Evolutionary conservation across 2,113 vertebrate species (phyloP).

Genomic region (Albula goreensis): DNA sequence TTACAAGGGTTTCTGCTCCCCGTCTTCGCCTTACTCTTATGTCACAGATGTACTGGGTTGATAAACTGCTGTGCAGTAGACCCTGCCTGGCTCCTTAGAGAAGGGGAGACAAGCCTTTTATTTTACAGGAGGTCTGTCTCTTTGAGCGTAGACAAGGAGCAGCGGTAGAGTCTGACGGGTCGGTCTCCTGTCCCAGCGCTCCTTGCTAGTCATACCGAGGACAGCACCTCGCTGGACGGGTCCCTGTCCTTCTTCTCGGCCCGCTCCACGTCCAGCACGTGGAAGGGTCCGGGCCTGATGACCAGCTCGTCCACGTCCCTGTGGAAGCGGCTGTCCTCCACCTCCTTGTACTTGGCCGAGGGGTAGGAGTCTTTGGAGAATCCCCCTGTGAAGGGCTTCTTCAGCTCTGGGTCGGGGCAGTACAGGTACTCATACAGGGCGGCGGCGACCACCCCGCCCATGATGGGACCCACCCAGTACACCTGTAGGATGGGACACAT

Average conservation of each 20-base stretch:
- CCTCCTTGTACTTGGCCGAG: constrained; percentile 75
- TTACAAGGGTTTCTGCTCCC: no score
- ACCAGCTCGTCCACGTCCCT: constrained; percentile 75
- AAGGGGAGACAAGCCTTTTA: neutral
- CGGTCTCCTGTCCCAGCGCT: constrained; percentile 67
- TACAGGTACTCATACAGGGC: constrained; percentile 65
- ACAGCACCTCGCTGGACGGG: constrained; percentile 78
- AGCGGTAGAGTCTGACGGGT: constrained; percentile 36
- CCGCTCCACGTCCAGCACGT: constrained; percentile 75
- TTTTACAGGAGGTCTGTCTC: constrained; percentile 48
- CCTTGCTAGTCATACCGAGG: constrained; percentile 86
- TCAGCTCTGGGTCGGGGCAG: constrained; percentile 61
- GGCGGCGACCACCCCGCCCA: constrained; percentile 60
- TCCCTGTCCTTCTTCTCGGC: constrained; percentile 79
- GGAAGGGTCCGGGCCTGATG: constrained; percentile 77
- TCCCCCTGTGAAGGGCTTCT: constrained; percentile 67
- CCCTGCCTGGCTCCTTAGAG: neutral
- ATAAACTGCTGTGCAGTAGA: no score
- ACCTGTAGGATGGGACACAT: constrained; percentile 48
- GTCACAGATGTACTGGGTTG: no score
- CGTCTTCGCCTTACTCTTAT: no score
- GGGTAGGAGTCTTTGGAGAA: constrained; percentile 73
- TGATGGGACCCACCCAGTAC: constrained; percentile 66
- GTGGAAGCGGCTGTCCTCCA: constrained; percentile 73
- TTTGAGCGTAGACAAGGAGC: constrained; percentile 33